phyloP scores from a whole-genome alignment of 2,797 vertebrate genomes.

The Malurus leucopterus region DNA sequence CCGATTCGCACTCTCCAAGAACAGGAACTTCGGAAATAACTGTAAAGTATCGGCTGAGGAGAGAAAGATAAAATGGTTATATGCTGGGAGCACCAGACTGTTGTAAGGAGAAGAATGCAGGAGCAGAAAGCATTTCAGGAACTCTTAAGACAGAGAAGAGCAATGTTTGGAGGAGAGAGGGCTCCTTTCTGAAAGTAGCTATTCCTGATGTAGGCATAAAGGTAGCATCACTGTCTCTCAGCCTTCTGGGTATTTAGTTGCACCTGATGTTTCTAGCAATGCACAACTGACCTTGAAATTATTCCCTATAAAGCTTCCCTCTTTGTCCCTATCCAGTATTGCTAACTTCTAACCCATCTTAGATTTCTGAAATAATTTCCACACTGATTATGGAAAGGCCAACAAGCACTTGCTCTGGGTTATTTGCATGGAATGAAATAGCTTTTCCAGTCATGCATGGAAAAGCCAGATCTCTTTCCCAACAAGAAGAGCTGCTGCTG shows the following conservation, averaged over 20 bases:
- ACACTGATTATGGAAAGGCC: not conserved
- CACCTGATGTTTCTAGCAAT: not conserved
- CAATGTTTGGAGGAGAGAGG: not conserved
- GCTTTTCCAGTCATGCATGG: not conserved
- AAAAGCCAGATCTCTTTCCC: not conserved
- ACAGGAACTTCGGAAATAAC: slow-evolving; percentile 97
- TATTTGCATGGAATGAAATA: not conserved
- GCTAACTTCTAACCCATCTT: not conserved
- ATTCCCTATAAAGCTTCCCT: not conserved
- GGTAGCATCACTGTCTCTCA: not conserved
- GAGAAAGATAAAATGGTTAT: not conserved
- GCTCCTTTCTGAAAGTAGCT: not conserved
- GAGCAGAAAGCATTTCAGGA: not conserved
- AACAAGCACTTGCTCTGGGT: not conserved
- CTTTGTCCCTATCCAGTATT: not conserved
- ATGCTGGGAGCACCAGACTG: not conserved
- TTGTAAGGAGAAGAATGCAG: not conserved
- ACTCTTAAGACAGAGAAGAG: not conserved
- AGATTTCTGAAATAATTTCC: not conserved
- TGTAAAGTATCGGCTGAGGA: slow-evolving; percentile 87
- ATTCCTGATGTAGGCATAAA: not conserved
- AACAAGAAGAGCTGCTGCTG: not conserved
- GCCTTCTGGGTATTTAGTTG: not conserved
- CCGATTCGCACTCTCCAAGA: slow-evolving; percentile 96
- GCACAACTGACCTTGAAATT: not conserved